Conservation (phyloP, 2,113 vertebrate genomes). For the Scopus umbretta region DNA sequence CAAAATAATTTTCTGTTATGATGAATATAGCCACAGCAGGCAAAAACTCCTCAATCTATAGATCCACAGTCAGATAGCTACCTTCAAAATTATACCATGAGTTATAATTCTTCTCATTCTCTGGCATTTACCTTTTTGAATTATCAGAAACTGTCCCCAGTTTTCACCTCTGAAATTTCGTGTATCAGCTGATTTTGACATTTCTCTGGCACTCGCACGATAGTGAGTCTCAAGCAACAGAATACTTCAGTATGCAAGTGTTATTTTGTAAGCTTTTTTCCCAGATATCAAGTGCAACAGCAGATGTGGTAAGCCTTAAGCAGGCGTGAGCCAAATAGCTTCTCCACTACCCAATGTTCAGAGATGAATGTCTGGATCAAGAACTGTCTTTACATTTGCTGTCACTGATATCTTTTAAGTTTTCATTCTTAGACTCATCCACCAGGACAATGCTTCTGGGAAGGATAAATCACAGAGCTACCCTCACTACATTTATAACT, state of each 20-base stretch:
- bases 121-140: not conserved
- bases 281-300: not conserved
- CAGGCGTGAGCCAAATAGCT: not conserved
- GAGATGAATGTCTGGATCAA: not conserved
- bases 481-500: not conserved
- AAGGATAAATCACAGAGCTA: conserved; percentile 24
- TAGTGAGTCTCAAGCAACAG: not conserved
- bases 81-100: not conserved
- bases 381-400: not conserved
- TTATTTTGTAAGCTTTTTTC: too few relatives aligned
- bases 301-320: not conserved
- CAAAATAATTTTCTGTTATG: not conserved
- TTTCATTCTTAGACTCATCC: not conserved
- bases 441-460: not conserved
- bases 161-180: not conserved
- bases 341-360: not conserved
- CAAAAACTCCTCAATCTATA: not conserved
- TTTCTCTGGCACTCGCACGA: not conserved
- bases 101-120: not conserved
- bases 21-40: not conserved
- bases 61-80: not conserved
- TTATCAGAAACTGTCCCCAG: not conserved
- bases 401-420: not conserved
- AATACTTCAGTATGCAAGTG: not conserved
- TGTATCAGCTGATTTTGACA: not conserved